Percentiles rank a stretch among this genome's conserved stretches.
Conservation (phyloP, 2,888 invertebrate genomes). For the Pyrocoelia pectoralis region DNA sequence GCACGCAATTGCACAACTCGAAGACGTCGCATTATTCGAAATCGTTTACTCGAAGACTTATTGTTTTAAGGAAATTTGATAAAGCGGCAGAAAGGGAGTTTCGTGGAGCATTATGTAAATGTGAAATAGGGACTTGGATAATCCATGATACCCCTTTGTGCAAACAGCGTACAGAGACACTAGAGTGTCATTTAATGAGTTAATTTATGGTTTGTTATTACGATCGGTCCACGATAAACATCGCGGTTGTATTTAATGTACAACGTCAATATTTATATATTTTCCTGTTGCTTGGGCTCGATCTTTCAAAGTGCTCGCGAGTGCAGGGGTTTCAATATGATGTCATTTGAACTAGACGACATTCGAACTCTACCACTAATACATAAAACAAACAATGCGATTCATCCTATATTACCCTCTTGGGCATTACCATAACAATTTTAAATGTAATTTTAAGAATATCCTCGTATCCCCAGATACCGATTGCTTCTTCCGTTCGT, state of each 20-base stretch:
- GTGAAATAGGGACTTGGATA: conserved; percentile 41
- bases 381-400: conserved; percentile 53
- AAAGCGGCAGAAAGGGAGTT: conserved; percentile 21
- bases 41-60: conserved; percentile 29
- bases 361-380: conserved; percentile 50
- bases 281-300: conserved; percentile 43
- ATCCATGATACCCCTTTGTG: conserved; percentile 51
- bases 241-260: conserved; percentile 53
- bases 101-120: conserved; percentile 55
- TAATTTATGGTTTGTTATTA: conserved; percentile 61
- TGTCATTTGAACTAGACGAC: conserved; percentile 46
- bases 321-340: conserved; percentile 45
- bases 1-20: conserved; percentile 47
- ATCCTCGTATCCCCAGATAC: conserved; percentile 51
- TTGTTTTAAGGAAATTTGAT: conserved; percentile 38
- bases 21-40: conserved; percentile 25
- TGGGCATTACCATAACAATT: conserved; percentile 49
- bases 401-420: conserved; percentile 40
- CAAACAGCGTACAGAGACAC: conserved; percentile 54
- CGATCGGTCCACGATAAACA: conserved; percentile 54
- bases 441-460: conserved; percentile 57
- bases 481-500: conserved; percentile 54
- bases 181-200: conserved; percentile 57
- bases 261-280: conserved; percentile 58
- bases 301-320: conserved; percentile 50